Conservation (phyloP, 2,797 vertebrate genomes). For the Setipinna tenuifilis region DNA sequence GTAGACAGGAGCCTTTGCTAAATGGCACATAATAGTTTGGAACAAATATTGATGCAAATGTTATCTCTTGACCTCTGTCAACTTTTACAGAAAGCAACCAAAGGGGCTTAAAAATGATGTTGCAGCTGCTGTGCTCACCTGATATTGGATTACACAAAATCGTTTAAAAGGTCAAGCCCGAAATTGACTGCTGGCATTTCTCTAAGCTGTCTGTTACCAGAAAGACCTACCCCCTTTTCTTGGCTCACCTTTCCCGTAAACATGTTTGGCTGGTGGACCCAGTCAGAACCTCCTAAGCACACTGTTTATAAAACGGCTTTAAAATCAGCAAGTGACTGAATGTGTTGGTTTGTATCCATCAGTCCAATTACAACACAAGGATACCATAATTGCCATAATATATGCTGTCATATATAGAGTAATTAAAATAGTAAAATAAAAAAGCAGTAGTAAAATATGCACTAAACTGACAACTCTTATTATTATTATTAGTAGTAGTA, state of each 20-base stretch:
- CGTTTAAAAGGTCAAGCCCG: background rate
- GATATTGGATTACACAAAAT: background rate
- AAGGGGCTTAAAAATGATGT: background rate
- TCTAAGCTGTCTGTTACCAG: background rate
- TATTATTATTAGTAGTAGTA: too few relatives aligned
- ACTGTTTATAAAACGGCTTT: background rate
- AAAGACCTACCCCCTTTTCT: background rate
- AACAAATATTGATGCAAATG: too few relatives aligned
- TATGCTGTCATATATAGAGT: too few relatives aligned
- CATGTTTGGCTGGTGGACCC: background rate
- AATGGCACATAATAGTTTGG: too few relatives aligned
- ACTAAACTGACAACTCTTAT: too few relatives aligned
- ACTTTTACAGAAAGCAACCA: background rate
- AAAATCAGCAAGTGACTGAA: background rate
- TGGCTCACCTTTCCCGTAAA: background rate
- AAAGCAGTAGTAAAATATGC: too few relatives aligned
- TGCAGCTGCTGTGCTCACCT: background rate
- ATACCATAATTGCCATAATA: too few relatives aligned
- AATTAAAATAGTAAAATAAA: too few relatives aligned
- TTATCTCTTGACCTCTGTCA: background rate
- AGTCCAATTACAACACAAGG: background rate
- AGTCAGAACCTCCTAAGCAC: background rate
- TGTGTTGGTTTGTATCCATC: background rate
- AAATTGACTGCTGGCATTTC: background rate
- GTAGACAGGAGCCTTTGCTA: too few relatives aligned